Evolutionary conservation across 2,797 vertebrate species (phyloP).

Genomic region (Falco columbarius): DNA sequence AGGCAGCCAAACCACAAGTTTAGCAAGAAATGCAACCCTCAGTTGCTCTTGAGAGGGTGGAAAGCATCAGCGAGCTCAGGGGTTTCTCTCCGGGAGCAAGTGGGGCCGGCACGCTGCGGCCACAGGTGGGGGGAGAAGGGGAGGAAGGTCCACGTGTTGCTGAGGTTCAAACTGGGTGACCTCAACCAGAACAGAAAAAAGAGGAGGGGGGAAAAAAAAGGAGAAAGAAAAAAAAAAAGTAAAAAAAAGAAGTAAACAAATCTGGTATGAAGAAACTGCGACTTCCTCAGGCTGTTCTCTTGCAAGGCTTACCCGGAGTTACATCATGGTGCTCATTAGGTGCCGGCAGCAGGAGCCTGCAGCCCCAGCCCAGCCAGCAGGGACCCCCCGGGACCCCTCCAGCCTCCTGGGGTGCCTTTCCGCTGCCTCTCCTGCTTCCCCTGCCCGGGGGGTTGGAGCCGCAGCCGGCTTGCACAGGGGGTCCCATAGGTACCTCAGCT

Average conservation of each 20-base stretch:
- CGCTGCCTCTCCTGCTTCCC: not conserved
- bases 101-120: fast-evolving
- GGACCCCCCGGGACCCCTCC: not conserved
- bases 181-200: not conserved
- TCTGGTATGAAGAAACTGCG: not conserved
- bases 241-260: not conserved
- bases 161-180: not conserved
- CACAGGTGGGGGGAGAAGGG: not conserved
- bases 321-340: conserved; percentile 45
- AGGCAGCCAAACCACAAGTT: not conserved
- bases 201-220: too few relatives aligned
- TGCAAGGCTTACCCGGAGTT: conserved; percentile 18
- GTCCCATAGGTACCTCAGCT: not conserved
- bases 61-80: not conserved
- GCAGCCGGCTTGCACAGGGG: fast-evolving
- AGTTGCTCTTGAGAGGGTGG: not conserved
- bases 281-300: not conserved
- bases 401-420: not conserved
- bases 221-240: too few relatives aligned
- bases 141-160: not conserved
- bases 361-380: not conserved
- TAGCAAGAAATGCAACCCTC: not conserved
- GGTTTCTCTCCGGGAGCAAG: not conserved
- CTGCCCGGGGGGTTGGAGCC: too few relatives aligned
- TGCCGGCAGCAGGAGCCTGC: not conserved